Evolutionary conservation across 2,797 vertebrate genomes (phyloP).

Genomic region (Hephaestus fuliginosus): DNA sequence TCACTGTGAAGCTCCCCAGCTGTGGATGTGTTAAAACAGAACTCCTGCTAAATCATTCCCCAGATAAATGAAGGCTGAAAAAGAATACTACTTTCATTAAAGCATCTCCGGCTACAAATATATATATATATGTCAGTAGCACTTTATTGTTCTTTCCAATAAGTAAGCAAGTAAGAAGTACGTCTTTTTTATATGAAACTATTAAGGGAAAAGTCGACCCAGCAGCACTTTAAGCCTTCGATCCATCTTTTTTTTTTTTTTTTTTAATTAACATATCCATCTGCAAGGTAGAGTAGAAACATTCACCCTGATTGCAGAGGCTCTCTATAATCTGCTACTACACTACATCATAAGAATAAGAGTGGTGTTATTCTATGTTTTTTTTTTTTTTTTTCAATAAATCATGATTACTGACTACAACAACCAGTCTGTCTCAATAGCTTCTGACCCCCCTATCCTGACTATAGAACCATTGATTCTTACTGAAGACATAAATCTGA

Average conservation of each 20-base stretch:
- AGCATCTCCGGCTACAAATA: not conserved
- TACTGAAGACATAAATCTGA: not conserved
- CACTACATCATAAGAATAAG: not conserved
- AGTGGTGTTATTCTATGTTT: not conserved
- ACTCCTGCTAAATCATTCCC: not conserved
- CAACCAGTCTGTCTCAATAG: not conserved
- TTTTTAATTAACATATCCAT: slow-evolving; percentile 1
- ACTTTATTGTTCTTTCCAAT: not conserved
- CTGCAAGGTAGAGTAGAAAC: not conserved
- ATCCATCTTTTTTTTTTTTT: not conserved
- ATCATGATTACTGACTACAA: not conserved
- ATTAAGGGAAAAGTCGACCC: not conserved
- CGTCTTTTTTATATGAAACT: slow-evolving; percentile 12
- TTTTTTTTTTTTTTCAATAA: not conserved
- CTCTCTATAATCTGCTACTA: not conserved
- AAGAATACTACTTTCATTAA: slow-evolving; percentile 2
- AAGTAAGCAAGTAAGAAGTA: not conserved
- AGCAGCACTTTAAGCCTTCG: slow-evolving; percentile 9
- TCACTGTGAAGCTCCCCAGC: slow-evolving; percentile 5
- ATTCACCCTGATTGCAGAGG: not conserved
- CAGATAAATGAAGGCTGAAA: not conserved
- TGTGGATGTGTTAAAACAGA: slow-evolving; percentile 24
- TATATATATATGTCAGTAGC: no score
- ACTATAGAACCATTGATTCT: not conserved
- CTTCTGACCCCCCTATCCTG: not conserved